Conservation (phyloP, 1,140 invertebrate species). For the Teleopsis dalmanni region DNA sequence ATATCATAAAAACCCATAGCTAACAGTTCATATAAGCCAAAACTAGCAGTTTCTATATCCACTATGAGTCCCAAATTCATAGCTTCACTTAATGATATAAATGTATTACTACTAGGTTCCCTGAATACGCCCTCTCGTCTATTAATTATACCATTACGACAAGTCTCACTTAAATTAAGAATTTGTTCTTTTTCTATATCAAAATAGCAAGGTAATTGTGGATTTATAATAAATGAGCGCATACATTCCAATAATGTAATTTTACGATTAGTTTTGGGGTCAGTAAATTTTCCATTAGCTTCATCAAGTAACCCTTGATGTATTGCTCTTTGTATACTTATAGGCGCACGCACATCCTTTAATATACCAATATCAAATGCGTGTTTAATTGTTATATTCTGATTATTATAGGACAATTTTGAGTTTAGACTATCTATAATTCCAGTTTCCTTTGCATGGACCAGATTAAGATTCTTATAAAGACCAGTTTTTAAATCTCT, state of each 20-base stretch:
- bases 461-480: constrained; percentile 65
- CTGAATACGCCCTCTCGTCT: constrained; percentile 68
- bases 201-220: constrained; percentile 71
- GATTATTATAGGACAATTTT: constrained; percentile 57
- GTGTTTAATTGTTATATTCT: constrained; percentile 65
- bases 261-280: constrained; percentile 65
- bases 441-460: constrained; percentile 65
- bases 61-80: constrained; percentile 69
- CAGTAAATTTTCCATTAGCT: constrained; percentile 69
- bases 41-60: constrained; percentile 74
- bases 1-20: constrained; percentile 73
- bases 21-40: constrained; percentile 74
- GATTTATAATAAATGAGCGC: constrained; percentile 68
- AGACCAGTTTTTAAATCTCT: constrained; percentile 70
- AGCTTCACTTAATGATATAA: constrained; percentile 62
- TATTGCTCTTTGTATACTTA: constrained; percentile 79
- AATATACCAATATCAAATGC: constrained; percentile 74
- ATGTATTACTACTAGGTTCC: constrained; percentile 58
- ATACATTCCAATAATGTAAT: constrained; percentile 81
- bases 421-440: constrained; percentile 68
- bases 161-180: constrained; percentile 67
- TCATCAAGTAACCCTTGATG: constrained; percentile 81
- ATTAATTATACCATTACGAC: constrained; percentile 75
- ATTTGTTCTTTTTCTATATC: constrained; percentile 62
- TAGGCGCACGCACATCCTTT: constrained; percentile 68